Conservation (phyloP, 92 coral and sea anemone species). For the Zoanthus gigantus region DNA sequence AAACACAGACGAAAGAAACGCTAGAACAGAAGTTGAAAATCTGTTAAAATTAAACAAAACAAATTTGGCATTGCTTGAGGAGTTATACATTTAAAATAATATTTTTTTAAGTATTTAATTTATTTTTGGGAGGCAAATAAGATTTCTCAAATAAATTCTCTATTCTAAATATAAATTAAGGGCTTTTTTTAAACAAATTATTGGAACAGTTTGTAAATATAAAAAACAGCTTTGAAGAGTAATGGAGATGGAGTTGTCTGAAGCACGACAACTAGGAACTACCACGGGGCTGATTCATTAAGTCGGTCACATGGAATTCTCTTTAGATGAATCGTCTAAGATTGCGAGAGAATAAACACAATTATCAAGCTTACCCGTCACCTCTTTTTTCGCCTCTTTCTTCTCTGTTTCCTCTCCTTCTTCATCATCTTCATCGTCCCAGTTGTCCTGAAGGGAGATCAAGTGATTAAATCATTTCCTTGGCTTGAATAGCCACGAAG, state of each 20-base stretch:
- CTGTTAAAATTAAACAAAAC: too few relatives aligned
- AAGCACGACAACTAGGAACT: neutral
- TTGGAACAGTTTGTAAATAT: too few relatives aligned
- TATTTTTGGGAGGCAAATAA: too few relatives aligned
- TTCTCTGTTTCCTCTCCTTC: conserved; percentile 75
- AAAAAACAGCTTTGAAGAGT: too few relatives aligned
- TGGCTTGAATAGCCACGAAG: neutral
- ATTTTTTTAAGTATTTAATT: too few relatives aligned
- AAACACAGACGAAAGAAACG: too few relatives aligned
- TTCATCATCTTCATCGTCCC: conserved; percentile 89
- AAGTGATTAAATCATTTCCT: neutral
- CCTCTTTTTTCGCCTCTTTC: conserved; percentile 59
- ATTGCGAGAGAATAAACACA: neutral
- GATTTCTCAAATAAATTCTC: too few relatives aligned
- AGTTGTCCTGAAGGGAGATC: conserved; percentile 79
- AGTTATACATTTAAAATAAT: too few relatives aligned
- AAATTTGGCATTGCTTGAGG: too few relatives aligned
- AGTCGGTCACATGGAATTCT: conserved; percentile 34
- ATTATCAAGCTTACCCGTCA: conserved; percentile 10
- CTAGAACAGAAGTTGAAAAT: too few relatives aligned
- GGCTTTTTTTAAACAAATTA: too few relatives aligned
- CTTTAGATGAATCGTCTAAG: neutral
- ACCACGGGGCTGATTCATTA: conserved; percentile 5
- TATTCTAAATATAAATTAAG: too few relatives aligned
- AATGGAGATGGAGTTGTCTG: neutral